A percentile compares a stretch with the other conserved stretches of the same genome.
phyloP scores from a whole-genome alignment of 2,888 invertebrate species.

The Tigriopus californicus region DNA sequence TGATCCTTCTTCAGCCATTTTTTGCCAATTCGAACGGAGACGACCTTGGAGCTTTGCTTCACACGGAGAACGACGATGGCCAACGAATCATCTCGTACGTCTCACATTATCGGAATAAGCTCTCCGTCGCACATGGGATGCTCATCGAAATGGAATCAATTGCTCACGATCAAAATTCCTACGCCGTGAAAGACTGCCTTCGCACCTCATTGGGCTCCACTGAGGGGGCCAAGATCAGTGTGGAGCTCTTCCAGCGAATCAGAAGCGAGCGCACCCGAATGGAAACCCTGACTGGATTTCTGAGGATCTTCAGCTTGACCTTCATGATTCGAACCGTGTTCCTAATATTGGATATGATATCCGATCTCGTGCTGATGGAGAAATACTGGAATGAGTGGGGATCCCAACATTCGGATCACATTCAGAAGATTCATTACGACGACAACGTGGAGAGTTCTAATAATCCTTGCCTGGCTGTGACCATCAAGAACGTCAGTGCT shows the following conservation, averaged over 20 bases:
- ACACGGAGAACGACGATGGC: too few species aligned
- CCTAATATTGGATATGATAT: not conserved
- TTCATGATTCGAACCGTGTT: slow-evolving; percentile 1
- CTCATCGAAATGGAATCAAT: slow-evolving; percentile 2
- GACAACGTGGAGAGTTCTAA: not conserved
- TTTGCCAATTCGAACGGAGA: too few species aligned
- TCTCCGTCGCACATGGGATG: slow-evolving; percentile 1
- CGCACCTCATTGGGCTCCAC: not conserved
- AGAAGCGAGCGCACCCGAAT: not conserved
- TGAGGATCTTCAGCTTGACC: not conserved
- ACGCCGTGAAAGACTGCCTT: not conserved
- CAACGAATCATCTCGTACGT: not conserved
- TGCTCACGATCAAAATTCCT: not conserved
- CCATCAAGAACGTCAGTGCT: not conserved
- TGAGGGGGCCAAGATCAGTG: not conserved
- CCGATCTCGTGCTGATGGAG: not conserved
- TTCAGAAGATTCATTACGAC: not conserved
- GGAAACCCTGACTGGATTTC: not conserved
- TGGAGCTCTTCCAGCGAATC: not conserved
- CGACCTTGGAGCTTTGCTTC: too few species aligned
- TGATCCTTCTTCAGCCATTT: too few species aligned
- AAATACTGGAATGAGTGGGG: slow-evolving; percentile 7
- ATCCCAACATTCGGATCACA: not conserved
- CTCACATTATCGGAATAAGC: not conserved
- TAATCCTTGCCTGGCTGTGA: not conserved